Evolutionary conservation across 2,797 vertebrate genomes (phyloP), one percentile per base, ranked within the genome.

Genomic region (Mallotus villosus): DNA sequence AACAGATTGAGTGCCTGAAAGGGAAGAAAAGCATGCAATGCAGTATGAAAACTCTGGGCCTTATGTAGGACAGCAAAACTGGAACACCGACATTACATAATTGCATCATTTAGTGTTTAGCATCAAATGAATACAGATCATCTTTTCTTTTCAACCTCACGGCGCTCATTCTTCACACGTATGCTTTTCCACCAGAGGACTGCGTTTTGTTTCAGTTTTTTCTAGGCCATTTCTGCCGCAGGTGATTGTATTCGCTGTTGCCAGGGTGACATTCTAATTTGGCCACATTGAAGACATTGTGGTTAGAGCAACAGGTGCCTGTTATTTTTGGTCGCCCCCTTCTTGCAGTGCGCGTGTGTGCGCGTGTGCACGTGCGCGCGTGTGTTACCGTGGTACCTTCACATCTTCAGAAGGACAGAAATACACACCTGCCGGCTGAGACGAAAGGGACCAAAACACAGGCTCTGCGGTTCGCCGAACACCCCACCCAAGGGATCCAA

Each of bases 261-360:
- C 89, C 80, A 84, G 61, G 91, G 90, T 80, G 83, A 91, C 83
- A 82, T 77, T 91, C 91, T 91, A 91, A 93, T 93, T 93, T 91
- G 81, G 87, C 86, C 85, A 85, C 86, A 87, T 82, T 82, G 88
- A 89, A 90, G 86, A 91, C 87, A 87, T 81, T 91, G 91, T 83
- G 89, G 91, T 91, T 91, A 88, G 72, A 89, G 88, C 89, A 92
- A 91, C 91, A 93, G 91, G 92, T 93, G 91, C 77, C 79, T 91
- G 92, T 91, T 91, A 90, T 92, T 89, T 91, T 90, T 83, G 83
- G 87, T 84, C 79, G 74, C 32, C 32, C 41, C 78, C 86, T 85
- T 87, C 83, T 81, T 84, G 83, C 82, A 81, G 37, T 70, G 67
- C 66, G 59, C 65, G 57, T 49, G 64, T 11, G 37, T 70, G 66